Base-by-base conservation (phyloP, 2,888 invertebrate genomes). In the Carabus problematicus region DNA sequence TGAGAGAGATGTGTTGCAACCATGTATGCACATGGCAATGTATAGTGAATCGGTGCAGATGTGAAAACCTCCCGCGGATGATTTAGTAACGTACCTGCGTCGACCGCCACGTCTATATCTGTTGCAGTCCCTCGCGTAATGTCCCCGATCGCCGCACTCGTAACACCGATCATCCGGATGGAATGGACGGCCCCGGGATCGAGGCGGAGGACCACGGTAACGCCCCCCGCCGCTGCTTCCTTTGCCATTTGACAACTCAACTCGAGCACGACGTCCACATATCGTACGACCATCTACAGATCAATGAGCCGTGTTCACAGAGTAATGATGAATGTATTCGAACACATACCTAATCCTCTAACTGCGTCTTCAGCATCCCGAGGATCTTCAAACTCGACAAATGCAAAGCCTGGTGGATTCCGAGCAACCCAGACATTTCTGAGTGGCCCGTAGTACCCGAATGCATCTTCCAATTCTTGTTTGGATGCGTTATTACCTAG, bases 391-490 rank as follows among this genome's bases (percentile, higher is more conserved):
- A 93, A 96, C 80, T 96, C 95, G 1, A 96, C 94, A 82, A 96
- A 96, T 7, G 95, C 96, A 82, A 97, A 96, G 63, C 96, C 97
- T 70, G 97, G 96, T 11, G 95, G 95, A 81, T 97, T 96, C 75
- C 97, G 87, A 0, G 97, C 97, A n/a, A 98, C 96, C 97, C 97
- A 98, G 55, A 97, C 97, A 84, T 95, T 97, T 76, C 94, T 88
- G 75, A 97, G 83, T 0, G 94, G 92, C 9, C 97, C 97, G 79
- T 95, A 97, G 77, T 95, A 92, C 70, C 92, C 90, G 83, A 97
- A 98, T 12, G 94, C 93, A 80, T 95, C 93, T 84, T 97, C 97
- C 68, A 95, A 85, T 82, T 96, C 96, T 77, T 95, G 93, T 83
- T 96, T 95, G 71, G 95, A 93, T 41, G 97, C 96, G 77, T 88